phyloP scores from a whole-genome alignment of 2,113 vertebrate species.

The Zosterops borbonicus region DNA sequence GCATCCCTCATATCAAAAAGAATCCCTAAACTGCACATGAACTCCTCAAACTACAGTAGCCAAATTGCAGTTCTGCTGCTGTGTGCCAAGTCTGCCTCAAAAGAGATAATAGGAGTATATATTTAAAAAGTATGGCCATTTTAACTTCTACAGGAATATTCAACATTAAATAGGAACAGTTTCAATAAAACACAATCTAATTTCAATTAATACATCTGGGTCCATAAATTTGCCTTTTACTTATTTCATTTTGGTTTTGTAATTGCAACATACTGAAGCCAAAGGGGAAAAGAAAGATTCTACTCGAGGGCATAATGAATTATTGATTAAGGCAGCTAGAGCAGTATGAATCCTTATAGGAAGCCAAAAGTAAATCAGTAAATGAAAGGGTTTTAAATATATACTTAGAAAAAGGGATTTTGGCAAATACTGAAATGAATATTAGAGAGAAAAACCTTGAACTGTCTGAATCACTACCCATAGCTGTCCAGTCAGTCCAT shows the following conservation, averaged over 20 bases:
- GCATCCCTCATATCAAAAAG: not conserved
- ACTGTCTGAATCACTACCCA: not conserved
- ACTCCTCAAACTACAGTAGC: not conserved
- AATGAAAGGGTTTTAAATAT: slow-evolving; percentile 9
- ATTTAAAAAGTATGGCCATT: not conserved
- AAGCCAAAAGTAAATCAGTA: slow-evolving; percentile 32
- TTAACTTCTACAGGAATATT: not conserved
- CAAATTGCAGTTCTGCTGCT: not conserved
- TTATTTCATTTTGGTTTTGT: slow-evolving; percentile 11
- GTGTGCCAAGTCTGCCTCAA: not conserved
- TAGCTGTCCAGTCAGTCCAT: not conserved
- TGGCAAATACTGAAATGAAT: not conserved
- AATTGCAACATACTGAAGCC: not conserved
- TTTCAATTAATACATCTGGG: not conserved
- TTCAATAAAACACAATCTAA: slow-evolving; percentile 9
- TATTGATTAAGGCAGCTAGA: slow-evolving; percentile 40
- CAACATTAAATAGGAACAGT: not conserved
- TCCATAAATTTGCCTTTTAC: not conserved
- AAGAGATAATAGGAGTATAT: not conserved
- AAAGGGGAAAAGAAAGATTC: not conserved
- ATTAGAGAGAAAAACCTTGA: not conserved
- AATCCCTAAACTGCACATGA: not conserved
- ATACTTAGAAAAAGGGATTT: not conserved
- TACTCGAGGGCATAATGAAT: slow-evolving; percentile 23
- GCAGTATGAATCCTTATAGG: not conserved